Evolutionary conservation across 2,797 vertebrate species (phyloP), one percentile per base, ranked within the genome.

Genomic region (Octomys mimax): DNA sequence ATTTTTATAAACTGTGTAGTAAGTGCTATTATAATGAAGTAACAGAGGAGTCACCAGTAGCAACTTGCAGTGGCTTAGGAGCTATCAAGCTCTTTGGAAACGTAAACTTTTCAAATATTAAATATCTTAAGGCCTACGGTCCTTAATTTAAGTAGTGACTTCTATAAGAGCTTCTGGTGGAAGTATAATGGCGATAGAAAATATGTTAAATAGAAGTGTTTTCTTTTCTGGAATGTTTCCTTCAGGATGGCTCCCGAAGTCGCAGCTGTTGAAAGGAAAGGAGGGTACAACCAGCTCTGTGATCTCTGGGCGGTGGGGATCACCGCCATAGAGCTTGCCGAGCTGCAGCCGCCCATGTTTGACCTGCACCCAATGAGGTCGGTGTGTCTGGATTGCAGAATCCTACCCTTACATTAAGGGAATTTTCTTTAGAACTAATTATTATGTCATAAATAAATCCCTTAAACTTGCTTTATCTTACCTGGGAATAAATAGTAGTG

Each of bases 291-390:
- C 98, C 99, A 99, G 77, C 98, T 99, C 77, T 99, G 99, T 98
- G 99, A 99, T 90, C 99, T 99, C 94, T 99, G 99, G 99, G 99
- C 99, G 0, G 99, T 99, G 97, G 99, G 99, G 42, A 99, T 99
- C 96, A 99, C 99, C 22, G 99, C 99, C 93, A 99, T 99, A 97
- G 99, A 99, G 97, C 99, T 99, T 81, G 99, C 99, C 3, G 99
- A 99, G 86, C 99, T 99, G 18, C 99, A 99, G 93, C 99, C 99
- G 0, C 99, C 99, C 6, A 99, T 99, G 99, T 99, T 99, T 97
- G 99, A 99, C 98, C 97, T 99, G 26, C 99, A 99, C 98, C 99
- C 99, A 2, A 99, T 99, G 99, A 99, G 99, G 99, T 99, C 91
- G 96, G 98, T 97, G 11, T 57, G 1, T 61, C 68, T 4, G 1